These are phyloP conservation scores for Siniperca obscura DNA, from an alignment of 2,797 vertebrate species.

Conservation along the genomic window DNA sequence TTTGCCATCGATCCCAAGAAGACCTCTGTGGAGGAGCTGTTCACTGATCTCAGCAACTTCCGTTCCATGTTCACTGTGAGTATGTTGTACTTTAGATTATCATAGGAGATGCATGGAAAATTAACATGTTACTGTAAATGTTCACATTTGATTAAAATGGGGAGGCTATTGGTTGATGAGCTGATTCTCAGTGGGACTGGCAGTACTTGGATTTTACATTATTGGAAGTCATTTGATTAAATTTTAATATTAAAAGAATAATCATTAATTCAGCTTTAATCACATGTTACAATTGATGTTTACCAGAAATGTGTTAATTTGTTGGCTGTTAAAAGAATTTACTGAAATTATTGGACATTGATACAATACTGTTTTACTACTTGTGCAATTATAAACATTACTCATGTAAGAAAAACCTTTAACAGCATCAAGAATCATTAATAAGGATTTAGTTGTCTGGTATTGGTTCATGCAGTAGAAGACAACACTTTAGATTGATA, in stretches of 20 bases:
- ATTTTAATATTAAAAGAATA: neutral
- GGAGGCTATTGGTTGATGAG: neutral
- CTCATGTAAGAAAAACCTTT: neutral
- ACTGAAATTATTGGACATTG: neutral
- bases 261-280: neutral
- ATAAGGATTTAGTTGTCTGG: neutral
- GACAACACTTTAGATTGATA: neutral
- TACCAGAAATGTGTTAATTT: neutral
- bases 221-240: neutral
- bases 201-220: neutral
- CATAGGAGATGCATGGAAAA: neutral
- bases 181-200: neutral
- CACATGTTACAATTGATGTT: neutral
- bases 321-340: neutral
- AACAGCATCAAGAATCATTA: neutral
- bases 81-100: constrained; percentile 12
- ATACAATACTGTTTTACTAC: neutral
- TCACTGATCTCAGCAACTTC: constrained; percentile 96
- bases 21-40: constrained; percentile 94
- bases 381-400: neutral
- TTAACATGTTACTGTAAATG: neutral
- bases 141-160: neutral
- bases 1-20: constrained; percentile 95
- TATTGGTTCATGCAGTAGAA: no score
- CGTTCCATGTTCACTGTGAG: constrained; percentile 92